Percentiles rank a stretch among this genome's conserved stretches.
These are phyloP conservation scores for Periophthalmus modestus DNA, from an alignment of 2,113 vertebrate genomes.

Conservation along the genomic window DNA sequence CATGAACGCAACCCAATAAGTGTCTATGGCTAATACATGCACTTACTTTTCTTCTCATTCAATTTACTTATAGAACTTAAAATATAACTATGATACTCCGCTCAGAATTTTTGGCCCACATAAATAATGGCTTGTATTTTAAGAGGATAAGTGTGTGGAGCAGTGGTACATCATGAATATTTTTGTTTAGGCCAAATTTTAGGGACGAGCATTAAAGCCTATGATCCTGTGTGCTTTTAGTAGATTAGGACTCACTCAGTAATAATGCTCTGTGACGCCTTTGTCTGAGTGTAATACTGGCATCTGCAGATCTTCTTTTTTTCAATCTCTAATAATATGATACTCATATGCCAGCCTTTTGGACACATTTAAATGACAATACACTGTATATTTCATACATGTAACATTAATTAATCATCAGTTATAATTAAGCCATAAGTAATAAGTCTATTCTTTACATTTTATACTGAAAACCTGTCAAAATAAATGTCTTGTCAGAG, in stretches of 20 bases:
- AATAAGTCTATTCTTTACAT: background rate
- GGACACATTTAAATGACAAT: background rate
- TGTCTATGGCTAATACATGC: no score
- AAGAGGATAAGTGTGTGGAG: background rate
- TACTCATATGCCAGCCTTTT: background rate
- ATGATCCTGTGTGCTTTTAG: conserved; percentile 63
- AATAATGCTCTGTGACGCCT: conserved; percentile 45
- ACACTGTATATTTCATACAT: background rate
- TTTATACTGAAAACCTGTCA: background rate
- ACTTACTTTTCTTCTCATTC: background rate
- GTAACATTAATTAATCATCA: background rate
- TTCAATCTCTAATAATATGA: background rate
- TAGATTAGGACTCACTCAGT: conserved; percentile 63
- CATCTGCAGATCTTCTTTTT: conserved; percentile 21
- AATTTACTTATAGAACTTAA: background rate
- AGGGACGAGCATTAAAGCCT: conserved; percentile 34
- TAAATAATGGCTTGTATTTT: conserved; percentile 4
- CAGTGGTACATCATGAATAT: conserved; percentile 3
- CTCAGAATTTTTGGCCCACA: background rate
- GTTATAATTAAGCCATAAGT: no score
- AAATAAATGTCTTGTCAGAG: background rate
- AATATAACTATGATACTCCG: background rate
- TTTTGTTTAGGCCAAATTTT: conserved; percentile 35
- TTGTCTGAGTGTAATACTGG: background rate
- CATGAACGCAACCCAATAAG: no score